Percentiles rank a stretch among this genome's conserved stretches.
Evolutionary conservation across 2,113 vertebrate species (phyloP).

Genomic region (Platanista minor): DNA sequence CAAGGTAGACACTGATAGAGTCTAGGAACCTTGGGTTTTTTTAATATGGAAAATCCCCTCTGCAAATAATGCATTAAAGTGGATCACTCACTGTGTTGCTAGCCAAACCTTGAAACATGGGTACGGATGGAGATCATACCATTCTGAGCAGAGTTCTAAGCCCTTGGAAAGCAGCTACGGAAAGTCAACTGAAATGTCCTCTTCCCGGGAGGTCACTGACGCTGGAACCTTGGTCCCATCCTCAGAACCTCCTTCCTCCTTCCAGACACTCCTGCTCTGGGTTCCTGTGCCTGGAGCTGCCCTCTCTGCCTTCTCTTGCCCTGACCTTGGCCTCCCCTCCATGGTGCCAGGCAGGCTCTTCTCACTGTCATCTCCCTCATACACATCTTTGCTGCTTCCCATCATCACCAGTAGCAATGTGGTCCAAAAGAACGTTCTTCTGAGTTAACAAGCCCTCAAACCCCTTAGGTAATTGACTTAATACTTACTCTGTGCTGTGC

Average conservation of each 20-base stretch:
- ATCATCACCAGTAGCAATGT: fast-evolving
- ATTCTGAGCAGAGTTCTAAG: neutral
- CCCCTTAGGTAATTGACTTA: neutral
- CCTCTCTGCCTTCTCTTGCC: neutral
- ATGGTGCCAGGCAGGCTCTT: fast-evolving
- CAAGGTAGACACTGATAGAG: neutral
- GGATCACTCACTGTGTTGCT: fast-evolving
- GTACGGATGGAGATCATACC: neutral
- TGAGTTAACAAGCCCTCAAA: neutral
- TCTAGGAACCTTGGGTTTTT: neutral
- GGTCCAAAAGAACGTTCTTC: neutral
- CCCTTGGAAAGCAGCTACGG: neutral
- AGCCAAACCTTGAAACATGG: neutral
- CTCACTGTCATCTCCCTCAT: neutral
- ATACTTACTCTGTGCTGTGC: no score
- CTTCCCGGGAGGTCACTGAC: neutral
- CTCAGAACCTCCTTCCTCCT: neutral
- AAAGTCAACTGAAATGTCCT: neutral
- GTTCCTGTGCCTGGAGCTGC: fast-evolving
- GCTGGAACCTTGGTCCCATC: fast-evolving
- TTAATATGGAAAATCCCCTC: neutral
- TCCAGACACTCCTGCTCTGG: neutral
- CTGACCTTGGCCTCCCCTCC: neutral
- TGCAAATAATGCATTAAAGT: no score
- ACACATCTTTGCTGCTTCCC: neutral